A percentile compares a stretch with the other conserved stretches of the same genome.
Conservation (phyloP, 2,113 vertebrate genomes). For the Platichthys stellatus region DNA sequence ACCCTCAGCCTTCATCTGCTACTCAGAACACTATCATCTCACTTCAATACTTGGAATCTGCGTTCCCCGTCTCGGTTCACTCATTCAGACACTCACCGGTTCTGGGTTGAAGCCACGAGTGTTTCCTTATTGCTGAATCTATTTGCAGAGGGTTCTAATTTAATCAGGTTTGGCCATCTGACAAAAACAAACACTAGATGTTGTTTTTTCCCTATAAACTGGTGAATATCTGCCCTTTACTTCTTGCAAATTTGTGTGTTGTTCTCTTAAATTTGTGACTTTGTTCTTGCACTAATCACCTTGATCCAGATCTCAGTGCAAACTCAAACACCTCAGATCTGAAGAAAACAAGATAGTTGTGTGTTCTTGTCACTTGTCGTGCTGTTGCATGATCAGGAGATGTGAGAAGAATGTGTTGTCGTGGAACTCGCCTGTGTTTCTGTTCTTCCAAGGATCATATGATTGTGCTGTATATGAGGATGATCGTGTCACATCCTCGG, state of each 20-base stretch:
- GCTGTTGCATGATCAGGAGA: not conserved
- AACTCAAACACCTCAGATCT: too few relatives aligned
- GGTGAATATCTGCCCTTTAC: not conserved
- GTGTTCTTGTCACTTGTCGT: not conserved
- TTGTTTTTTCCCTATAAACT: not conserved
- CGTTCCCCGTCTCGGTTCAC: too few relatives aligned
- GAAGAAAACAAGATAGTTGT: too few relatives aligned
- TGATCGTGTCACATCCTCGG: not conserved
- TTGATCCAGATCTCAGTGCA: too few relatives aligned
- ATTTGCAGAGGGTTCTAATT: not conserved
- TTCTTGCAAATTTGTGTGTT: not conserved
- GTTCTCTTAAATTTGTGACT: not conserved
- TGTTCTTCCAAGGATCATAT: conserved; percentile 11
- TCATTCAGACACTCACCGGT: too few relatives aligned
- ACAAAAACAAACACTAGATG: not conserved
- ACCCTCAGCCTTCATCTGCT: too few relatives aligned
- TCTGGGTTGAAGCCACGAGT: too few relatives aligned
- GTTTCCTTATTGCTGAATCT: not conserved
- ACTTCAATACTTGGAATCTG: too few relatives aligned
- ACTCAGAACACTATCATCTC: too few relatives aligned
- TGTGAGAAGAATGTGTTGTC: not conserved
- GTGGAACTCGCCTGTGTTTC: conserved; percentile 15
- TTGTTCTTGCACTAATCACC: not conserved
- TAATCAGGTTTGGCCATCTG: not conserved
- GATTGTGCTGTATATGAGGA: conserved; percentile 3